Evolutionary conservation across 2,797 vertebrate genomes (phyloP), one percentile per base, ranked within the genome.

Genomic region (Rhinella marina): DNA sequence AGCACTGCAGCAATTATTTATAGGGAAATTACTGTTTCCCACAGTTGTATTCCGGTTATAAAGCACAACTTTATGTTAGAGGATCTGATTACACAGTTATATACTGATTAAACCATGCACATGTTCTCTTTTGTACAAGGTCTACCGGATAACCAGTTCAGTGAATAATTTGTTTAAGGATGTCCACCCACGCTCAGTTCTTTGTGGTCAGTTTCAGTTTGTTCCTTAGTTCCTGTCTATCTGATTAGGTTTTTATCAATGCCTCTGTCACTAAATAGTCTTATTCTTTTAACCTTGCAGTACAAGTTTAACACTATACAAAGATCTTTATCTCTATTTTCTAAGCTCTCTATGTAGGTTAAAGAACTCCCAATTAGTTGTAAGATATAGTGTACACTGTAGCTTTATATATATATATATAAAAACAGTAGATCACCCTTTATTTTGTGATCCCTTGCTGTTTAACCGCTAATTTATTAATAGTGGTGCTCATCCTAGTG

Each of bases 141-240:
- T 61, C 52, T 54, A 79, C 85, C 85, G 88, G 88, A 89, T 86
- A 80, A 61, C 81, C 78, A 82, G 72, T 84, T 82, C 57, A 73
- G 25, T 80, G 75, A 89, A 80, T 89, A 84, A 86, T 83, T 78
- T 86, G 75, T 19, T 62, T 48, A 80, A 89, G 88, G 88, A 89
- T 86, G 75, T 89, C 73, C 85, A 62, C 88, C 88, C 85, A 89
- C 88, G 72, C 81, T 82, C 66, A 77, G 27, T 59, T 80, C 81
- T 84, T 89, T 89, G 88, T 89, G 88, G 88, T 83, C 64, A 86
- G 61, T 59, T 84, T 80, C 54, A 80, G 81, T 86, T 89, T 83
- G 29, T 66, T 81, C 68, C 79, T 82, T 3, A 61, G 50, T 89
- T 86, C 85, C 85, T 89, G 85, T 76, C 66, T 84, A 81, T 54